Evolutionary conservation across 2,888 invertebrate genomes (phyloP), one percentile per base, ranked within the genome.

Genomic region (Thera obeliscata): DNA sequence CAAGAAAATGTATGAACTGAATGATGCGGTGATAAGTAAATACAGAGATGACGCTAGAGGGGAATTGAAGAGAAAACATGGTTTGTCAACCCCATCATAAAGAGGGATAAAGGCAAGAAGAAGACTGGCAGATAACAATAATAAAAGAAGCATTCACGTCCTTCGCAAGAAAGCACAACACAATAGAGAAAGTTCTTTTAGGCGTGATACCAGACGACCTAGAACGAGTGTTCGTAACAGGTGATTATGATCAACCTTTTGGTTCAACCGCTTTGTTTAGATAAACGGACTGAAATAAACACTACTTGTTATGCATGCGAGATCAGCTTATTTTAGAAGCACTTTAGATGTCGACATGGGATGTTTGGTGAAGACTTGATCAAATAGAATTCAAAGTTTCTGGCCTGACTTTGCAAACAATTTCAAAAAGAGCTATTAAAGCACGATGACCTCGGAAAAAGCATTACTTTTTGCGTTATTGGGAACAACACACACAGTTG

Each of bases 271-370:
- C 74, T 74, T 74, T 82, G 83, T 86, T 82, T 84, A 81, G 81
- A 83, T 81, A 87, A 81, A 69, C 73, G 68, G 74, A 80, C 80
- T 76, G 70, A 86, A 86, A 87, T 86, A 86, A 81, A 78, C 76
- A 62, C 73, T 77, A 81, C 81, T 82, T 81, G 82, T 82, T 81
- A 74, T 76, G 73, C 77, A 77, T 77, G 69, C 77, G 74, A 76
- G 75, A 85, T 83, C 80, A 81, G 81, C 64, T 86, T 84, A 82
- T 82, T 82, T 83, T 78, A 76, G 72, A 78, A 73, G 71, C 58
- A 75, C 68, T 72, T 55, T 48, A 50, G 54, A 63, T 61, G 61
- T 67, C 78, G 74, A 72, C 73, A 76, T 70, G 74, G 70, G 75
- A 70, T 55, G 74, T 79, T 78, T 72, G 63, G 56, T 1, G 22